A percentile compares a stretch with the other conserved stretches of the same genome.
Evolutionary conservation across 2,797 vertebrate genomes (phyloP).

Genomic region (Kryptolebias ocellatus): DNA sequence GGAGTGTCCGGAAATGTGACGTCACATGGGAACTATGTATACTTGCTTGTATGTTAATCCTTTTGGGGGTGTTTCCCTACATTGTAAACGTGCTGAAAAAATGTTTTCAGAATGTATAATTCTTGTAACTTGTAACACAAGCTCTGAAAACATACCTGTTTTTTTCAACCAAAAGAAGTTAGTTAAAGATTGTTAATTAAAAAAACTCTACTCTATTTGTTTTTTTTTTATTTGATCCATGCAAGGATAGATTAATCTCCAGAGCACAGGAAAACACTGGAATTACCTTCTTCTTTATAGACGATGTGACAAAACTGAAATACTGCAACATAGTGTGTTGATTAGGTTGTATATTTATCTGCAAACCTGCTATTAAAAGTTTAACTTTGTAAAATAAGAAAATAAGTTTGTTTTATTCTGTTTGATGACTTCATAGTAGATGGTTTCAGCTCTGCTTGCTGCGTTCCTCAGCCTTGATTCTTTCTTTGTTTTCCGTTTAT

Average conservation of each 20-base stretch:
- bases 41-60: background rate
- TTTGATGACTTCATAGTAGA: constrained; percentile 27
- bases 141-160: too few relatives aligned
- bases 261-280: constrained; percentile 1
- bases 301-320: constrained; percentile 2
- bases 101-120: background rate
- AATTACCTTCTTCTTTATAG: constrained; percentile 30
- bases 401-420: constrained; percentile 24
- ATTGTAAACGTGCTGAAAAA: background rate
- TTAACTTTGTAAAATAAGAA: constrained; percentile 10
- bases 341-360: constrained; percentile 3
- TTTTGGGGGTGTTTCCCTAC: background rate
- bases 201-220: background rate
- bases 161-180: background rate
- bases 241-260: constrained; percentile 27
- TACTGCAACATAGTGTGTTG: background rate
- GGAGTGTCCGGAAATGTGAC: too few relatives aligned
- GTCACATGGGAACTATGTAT: too few relatives aligned
- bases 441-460: constrained; percentile 32
- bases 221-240: constrained; percentile 31
- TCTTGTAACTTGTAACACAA: too few relatives aligned
- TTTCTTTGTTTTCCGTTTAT: constrained; percentile 33
- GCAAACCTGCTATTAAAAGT: constrained; percentile 17
- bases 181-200: constrained; percentile 30
- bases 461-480: constrained; percentile 34